Evolutionary conservation across 2,888 invertebrate species (phyloP).

Genomic region (Acrobasis repandana): DNA sequence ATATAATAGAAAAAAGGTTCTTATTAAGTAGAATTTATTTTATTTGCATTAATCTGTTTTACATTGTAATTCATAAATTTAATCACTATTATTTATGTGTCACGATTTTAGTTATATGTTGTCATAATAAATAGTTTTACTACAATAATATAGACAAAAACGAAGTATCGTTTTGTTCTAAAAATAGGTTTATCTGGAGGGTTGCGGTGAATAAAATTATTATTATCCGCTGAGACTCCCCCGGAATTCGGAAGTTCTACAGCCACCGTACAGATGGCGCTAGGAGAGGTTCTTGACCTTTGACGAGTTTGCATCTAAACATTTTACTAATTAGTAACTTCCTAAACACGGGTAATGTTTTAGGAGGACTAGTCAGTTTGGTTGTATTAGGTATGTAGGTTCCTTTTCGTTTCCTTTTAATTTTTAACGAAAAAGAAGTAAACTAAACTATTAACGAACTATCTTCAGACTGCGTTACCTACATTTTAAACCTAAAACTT

Average conservation of each 20-base stretch:
- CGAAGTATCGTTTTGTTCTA: neutral
- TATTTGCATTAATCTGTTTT: too few relatives aligned
- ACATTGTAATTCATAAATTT: too few relatives aligned
- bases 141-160: neutral
- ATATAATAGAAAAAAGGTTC: too few relatives aligned
- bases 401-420: neutral
- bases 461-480: neutral
- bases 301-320: constrained; percentile 19
- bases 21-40: too few relatives aligned
- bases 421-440: neutral
- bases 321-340: constrained; percentile 23
- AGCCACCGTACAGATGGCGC: constrained; percentile 38
- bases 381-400: neutral
- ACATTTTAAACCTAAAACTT: neutral
- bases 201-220: constrained; percentile 1
- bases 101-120: too few relatives aligned
- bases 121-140: neutral
- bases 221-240: constrained; percentile 1
- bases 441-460: neutral
- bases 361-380: constrained; percentile 5
- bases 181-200: constrained; percentile 1
- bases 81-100: too few relatives aligned
- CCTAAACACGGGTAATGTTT: constrained; percentile 17
- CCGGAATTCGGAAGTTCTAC: constrained; percentile 24
- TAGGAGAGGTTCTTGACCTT: constrained; percentile 40